A percentile compares a stretch with the other conserved stretches of the same genome.
These are phyloP conservation scores for Andrena haemorrhoa DNA, from an alignment of 2,888 invertebrate genomes.

Conservation along the genomic window DNA sequence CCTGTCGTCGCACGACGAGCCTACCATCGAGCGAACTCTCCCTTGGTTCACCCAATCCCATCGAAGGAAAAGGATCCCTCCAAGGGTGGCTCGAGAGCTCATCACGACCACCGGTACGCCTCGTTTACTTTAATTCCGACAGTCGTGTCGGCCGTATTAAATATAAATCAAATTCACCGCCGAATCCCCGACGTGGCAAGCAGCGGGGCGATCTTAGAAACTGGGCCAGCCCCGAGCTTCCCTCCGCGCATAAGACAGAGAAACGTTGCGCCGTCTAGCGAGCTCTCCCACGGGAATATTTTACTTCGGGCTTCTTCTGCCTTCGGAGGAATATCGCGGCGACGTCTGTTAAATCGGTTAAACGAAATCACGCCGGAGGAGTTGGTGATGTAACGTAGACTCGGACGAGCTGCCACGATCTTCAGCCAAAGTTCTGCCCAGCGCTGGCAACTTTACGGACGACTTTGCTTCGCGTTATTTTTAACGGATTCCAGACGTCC, in stretches of 20 bases:
- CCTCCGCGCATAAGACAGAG: no score
- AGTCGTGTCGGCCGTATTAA: slow-evolving; percentile 68
- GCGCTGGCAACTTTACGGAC: neutral
- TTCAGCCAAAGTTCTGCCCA: neutral
- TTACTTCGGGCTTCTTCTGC: neutral
- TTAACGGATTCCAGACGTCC: neutral
- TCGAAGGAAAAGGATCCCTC: slow-evolving; percentile 55
- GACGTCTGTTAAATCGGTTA: neutral
- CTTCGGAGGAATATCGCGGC: neutral
- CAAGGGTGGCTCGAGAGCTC: slow-evolving; percentile 50
- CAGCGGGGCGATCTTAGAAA: neutral
- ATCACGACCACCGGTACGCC: slow-evolving; percentile 67
- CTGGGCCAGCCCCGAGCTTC: neutral
- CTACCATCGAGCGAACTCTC: slow-evolving; percentile 13
- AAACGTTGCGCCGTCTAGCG: no score
- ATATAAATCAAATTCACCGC: slow-evolving; percentile 68
- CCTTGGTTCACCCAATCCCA: slow-evolving; percentile 46
- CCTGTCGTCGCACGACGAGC: neutral
- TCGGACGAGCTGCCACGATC: neutral
- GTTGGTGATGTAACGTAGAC: neutral
- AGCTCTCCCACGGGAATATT: no score
- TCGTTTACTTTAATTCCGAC: slow-evolving; percentile 71
- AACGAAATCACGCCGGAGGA: neutral
- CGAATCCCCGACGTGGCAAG: slow-evolving; percentile 46
- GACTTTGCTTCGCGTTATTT: slow-evolving; percentile 8